phyloP scores from a whole-genome alignment of 2,113 vertebrate genomes.

The Petrocephalus microphthalmus region DNA sequence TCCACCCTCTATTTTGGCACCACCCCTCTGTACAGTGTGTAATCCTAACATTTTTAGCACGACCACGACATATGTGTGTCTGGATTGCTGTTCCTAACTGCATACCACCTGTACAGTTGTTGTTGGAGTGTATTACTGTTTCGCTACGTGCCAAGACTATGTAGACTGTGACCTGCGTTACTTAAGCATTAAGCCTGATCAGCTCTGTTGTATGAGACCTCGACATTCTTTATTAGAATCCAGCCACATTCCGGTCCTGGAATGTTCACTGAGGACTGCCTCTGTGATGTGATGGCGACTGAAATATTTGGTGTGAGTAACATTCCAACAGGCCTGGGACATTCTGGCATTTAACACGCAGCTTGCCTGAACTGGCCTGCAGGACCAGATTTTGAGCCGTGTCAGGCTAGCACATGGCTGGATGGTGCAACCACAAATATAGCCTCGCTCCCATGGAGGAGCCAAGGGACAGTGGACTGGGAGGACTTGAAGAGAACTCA shows the following conservation, averaged over 20 bases:
- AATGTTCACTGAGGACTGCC: neutral
- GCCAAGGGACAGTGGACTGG: neutral
- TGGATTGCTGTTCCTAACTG: neutral
- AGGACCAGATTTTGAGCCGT: neutral
- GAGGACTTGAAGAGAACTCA: neutral
- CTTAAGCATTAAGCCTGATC: neutral
- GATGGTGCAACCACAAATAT: neutral
- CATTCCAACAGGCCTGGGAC: neutral
- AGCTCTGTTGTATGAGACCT: neutral
- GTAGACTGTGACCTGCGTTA: neutral
- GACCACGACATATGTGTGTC: neutral
- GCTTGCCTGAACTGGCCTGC: constrained; percentile 3
- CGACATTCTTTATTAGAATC: neutral
- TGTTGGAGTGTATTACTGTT: neutral
- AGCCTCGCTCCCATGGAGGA: neutral
- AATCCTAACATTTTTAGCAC: neutral
- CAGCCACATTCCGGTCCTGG: neutral
- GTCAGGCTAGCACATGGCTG: neutral
- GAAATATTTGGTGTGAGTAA: neutral
- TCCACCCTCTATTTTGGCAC: neutral
- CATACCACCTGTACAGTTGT: neutral
- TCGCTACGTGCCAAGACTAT: neutral
- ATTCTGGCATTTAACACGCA: neutral
- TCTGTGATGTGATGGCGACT: neutral
- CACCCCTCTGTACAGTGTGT: neutral